Percentiles rank a stretch among this genome's conserved stretches.
Evolutionary conservation across 2,113 vertebrate genomes (phyloP).

Genomic region (Axis porcinus): DNA sequence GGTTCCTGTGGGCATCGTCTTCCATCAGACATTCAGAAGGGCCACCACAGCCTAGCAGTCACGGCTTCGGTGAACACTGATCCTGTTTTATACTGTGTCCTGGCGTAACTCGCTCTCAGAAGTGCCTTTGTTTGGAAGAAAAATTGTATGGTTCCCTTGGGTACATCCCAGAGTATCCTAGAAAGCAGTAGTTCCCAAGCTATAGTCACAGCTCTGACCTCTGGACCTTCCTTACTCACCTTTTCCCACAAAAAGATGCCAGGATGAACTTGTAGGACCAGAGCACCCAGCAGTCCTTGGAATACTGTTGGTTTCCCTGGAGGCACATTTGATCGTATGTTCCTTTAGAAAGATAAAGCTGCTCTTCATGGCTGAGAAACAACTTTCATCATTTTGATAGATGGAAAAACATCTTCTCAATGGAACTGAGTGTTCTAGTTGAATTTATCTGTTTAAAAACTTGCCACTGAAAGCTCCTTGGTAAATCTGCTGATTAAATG

Average conservation of each 20-base stretch:
- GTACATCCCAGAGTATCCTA: background rate
- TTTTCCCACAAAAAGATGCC: background rate
- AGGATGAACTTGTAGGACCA: background rate
- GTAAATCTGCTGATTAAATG: background rate
- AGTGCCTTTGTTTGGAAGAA: background rate
- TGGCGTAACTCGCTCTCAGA: background rate
- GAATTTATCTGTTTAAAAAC: background rate
- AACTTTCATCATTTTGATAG: background rate
- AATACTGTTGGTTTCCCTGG: background rate
- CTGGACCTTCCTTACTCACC: background rate
- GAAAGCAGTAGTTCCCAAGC: background rate
- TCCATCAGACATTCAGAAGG: background rate
- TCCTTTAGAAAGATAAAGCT: background rate
- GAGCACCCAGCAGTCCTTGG: background rate
- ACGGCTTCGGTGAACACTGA: background rate
- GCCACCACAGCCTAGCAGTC: accelerated
- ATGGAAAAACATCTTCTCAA: background rate
- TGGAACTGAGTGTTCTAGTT: background rate
- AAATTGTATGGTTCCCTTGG: background rate
- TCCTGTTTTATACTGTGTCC: background rate
- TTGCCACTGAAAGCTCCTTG: background rate
- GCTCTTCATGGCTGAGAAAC: background rate
- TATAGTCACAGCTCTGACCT: background rate
- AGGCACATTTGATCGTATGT: background rate
- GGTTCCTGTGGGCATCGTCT: background rate